Conservation (phyloP, 2,113 vertebrate species). For the Tamias sibiricus region DNA sequence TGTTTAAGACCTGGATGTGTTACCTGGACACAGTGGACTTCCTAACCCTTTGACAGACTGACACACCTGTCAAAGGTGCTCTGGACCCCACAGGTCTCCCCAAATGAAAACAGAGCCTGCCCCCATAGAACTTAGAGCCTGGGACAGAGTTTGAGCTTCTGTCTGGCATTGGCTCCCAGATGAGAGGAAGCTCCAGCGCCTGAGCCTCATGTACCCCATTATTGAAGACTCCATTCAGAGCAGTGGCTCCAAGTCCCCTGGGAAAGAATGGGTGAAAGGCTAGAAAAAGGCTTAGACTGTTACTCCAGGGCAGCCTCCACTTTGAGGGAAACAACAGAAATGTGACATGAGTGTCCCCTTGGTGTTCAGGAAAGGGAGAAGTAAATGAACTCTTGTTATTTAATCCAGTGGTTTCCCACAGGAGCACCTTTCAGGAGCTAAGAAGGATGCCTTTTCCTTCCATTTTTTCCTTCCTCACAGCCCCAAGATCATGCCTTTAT, state of each 20-base stretch:
- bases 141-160: background rate
- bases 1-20: background rate
- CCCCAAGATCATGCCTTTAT: background rate
- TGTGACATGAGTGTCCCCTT: background rate
- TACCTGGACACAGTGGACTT: background rate
- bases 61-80: background rate
- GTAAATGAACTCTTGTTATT: background rate
- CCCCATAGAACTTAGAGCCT: background rate
- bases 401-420: background rate
- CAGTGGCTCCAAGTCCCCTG: background rate
- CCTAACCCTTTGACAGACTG: background rate
- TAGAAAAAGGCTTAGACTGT: background rate
- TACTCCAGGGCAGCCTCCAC: background rate
- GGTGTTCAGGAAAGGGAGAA: background rate
- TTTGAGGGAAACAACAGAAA: background rate
- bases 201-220: background rate
- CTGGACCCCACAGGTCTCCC: background rate
- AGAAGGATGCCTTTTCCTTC: background rate
- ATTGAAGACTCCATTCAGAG: background rate
- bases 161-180: background rate
- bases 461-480: background rate
- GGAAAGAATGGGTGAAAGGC: background rate
- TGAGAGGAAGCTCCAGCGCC: background rate
- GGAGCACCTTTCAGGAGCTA: background rate
- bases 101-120: background rate